These are phyloP conservation scores for Mythimna albipuncta DNA, from an alignment of 2,888 invertebrate genomes.

Conservation along the genomic window DNA sequence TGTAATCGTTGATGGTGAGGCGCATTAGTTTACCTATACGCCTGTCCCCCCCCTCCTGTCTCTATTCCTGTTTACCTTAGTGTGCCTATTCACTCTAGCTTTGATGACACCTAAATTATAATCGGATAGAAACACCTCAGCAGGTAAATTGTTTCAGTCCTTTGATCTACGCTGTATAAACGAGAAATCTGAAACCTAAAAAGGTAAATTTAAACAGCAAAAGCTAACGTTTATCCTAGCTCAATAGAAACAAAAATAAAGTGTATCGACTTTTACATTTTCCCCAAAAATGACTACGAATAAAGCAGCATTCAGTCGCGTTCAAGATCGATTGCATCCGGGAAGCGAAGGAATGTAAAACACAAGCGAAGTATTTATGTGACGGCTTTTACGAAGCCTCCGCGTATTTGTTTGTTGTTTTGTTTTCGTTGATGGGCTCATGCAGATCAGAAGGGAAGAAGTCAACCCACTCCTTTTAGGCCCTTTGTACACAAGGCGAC, in stretches of 20 bases:
- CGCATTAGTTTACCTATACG: no score
- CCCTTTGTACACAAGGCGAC: slow-evolving; percentile 36
- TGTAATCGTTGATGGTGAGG: no score
- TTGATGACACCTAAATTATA: no score
- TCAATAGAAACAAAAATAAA: slow-evolving; percentile 6
- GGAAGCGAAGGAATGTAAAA: slow-evolving; percentile 62
- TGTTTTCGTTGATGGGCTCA: slow-evolving; percentile 55
- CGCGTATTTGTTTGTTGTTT: slow-evolving; percentile 61
- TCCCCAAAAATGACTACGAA: slow-evolving; percentile 37
- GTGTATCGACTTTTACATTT: slow-evolving; percentile 32
- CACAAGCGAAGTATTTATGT: slow-evolving; percentile 61
- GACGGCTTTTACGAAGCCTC: slow-evolving; percentile 55
- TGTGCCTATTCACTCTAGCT: no score
- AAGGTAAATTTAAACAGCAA: not conserved
- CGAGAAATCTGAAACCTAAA: no score
- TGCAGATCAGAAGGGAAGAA: slow-evolving; percentile 53
- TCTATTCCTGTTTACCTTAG: no score
- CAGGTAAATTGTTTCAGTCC: no score
- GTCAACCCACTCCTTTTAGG: slow-evolving; percentile 22
- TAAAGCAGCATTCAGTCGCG: slow-evolving; percentile 54
- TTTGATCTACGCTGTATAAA: no score
- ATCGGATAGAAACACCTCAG: no score
- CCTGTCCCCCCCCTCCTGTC: no score
- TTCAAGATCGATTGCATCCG: slow-evolving; percentile 65
- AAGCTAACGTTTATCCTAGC: not conserved